Base-by-base conservation (phyloP, 2,888 invertebrate species). In the Zygothrica quintamaculata region DNA sequence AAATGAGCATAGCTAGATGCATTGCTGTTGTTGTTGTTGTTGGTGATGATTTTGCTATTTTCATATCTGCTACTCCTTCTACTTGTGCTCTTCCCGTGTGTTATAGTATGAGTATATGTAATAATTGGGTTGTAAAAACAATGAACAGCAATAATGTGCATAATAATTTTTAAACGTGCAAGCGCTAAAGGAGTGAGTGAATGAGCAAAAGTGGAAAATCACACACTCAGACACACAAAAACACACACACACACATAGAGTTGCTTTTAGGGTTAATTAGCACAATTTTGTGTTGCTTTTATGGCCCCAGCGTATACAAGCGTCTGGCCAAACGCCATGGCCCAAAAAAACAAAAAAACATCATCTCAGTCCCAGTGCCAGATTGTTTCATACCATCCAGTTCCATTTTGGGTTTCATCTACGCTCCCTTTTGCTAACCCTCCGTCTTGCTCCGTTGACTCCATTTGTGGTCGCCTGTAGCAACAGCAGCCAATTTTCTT, bases 241-340 rank as follows among this genome's bases (percentile, higher is more conserved):
- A n/a, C 42, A 36, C 36, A 22, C 52, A 57, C 46, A 26, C 51
- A 36, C 33, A 68, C 66, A 34, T 34, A 65, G 55, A 64, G 70
- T 69, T 73, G 73, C 80, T 84, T 81, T 84, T 84, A 84, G 81
- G 81, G 84, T 86, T 84, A 84, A 84, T 84, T 84, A 84, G 84
- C 82, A 81, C 84, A 86, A 86, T 84, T 86, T 86, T 74, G 71
- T 86, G 84, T 61, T 81, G 77, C 73, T 80, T 82, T 82, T 84
- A 82, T 82, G 81, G 73, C 70, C 77, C 66, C 51, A 66, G 62
- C 58, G 69, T 84, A 79, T 73, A 81, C 80, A 81, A 85, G 85
- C 58, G 85, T 64, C 85, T 85, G 80, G 80, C 79, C 53, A 43
- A 50, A 56, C 50, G 80, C 80, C 79, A 84, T 76, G 71, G 81